These are phyloP conservation scores for Mesochorus sp. DNA, from an alignment of 2,888 invertebrate species.

Conservation along the genomic window DNA sequence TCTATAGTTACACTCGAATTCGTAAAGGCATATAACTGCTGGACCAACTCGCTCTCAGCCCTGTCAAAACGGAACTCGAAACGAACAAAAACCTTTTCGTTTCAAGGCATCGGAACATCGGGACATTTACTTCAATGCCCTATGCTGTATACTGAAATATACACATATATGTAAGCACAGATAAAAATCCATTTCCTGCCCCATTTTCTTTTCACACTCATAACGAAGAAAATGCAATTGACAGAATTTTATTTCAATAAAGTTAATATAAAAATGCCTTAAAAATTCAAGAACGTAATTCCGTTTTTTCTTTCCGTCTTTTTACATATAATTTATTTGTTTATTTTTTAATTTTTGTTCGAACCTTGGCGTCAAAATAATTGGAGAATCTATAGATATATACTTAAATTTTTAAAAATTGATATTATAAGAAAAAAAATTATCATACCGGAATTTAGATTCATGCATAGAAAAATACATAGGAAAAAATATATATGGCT, in stretches of 20 bases:
- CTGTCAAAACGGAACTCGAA: slow-evolving; percentile 53
- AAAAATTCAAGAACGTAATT: background rate
- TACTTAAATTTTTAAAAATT: too few relatives aligned
- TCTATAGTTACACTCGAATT: slow-evolving; percentile 1
- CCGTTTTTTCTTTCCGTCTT: background rate
- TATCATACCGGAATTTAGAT: too few relatives aligned
- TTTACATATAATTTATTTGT: background rate
- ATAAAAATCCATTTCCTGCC: background rate
- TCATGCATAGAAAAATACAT: too few relatives aligned
- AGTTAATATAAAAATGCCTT: background rate
- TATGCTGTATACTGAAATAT: background rate
- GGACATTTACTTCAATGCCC: background rate
- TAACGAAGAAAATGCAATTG: background rate
- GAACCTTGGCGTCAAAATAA: too few relatives aligned
- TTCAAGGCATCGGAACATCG: too few relatives aligned
- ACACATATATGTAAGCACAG: background rate
- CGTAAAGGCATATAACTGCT: slow-evolving; percentile 25
- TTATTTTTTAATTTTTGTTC: too few relatives aligned
- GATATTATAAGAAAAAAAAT: too few relatives aligned
- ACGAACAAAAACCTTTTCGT: slow-evolving; percentile 16
- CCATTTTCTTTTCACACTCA: background rate
- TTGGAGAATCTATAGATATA: too few relatives aligned
- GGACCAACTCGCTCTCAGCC: slow-evolving; percentile 27
- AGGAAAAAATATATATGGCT: too few relatives aligned
- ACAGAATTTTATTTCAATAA: background rate